A percentile compares a stretch with the other conserved stretches of the same genome.
phyloP scores from a whole-genome alignment of 2,113 vertebrate species.

The Candoia aspera region DNA sequence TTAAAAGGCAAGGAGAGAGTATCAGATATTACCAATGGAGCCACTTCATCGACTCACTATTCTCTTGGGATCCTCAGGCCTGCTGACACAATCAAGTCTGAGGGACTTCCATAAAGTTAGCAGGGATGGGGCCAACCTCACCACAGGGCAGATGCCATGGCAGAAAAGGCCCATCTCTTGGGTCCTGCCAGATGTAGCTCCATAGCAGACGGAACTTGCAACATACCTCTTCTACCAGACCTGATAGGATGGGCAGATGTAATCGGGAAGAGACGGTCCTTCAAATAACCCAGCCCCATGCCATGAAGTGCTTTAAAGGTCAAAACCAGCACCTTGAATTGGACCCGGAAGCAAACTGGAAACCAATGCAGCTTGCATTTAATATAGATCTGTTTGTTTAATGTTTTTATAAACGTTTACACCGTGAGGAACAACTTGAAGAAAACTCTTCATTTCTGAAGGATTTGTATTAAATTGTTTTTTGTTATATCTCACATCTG shows the following conservation, averaged over 20 bases:
- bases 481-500: constrained; percentile 23
- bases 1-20: background rate
- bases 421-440: background rate
- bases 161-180: background rate
- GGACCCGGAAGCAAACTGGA: background rate
- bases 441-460: background rate
- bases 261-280: background rate
- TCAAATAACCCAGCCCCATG: background rate
- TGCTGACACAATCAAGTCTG: background rate
- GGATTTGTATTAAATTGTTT: constrained; percentile 1
- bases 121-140: background rate
- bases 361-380: background rate
- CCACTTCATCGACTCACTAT: background rate
- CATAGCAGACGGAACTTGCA: background rate
- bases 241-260: background rate
- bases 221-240: background rate
- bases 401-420: constrained; percentile 23
- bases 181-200: background rate
- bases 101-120: background rate
- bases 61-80: background rate
- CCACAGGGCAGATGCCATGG: background rate
- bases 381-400: background rate
- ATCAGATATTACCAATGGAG: no score
- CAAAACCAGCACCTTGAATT: background rate
- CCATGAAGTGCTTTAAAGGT: background rate